Percentiles rank a stretch among this genome's conserved stretches.
Conservation (phyloP, 2,888 invertebrate species). For the Athalia rosae region DNA sequence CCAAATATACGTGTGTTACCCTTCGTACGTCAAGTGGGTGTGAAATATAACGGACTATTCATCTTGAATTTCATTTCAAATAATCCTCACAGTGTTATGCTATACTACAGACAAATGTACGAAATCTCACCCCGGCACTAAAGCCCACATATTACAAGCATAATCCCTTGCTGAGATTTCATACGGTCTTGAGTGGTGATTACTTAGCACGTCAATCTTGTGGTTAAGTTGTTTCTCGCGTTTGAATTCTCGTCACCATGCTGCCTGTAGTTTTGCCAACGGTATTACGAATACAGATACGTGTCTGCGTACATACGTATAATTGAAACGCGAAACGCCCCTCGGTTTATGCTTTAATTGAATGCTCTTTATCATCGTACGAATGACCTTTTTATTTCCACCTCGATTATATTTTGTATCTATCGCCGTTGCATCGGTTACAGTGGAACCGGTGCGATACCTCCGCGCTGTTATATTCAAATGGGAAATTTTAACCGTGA, state of each 20-base stretch:
- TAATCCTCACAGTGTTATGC: neutral
- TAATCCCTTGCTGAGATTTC: conserved; percentile 21
- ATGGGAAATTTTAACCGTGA: conserved; percentile 37
- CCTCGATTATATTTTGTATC: conserved; percentile 12
- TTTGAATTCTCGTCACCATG: neutral
- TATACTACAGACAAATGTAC: conserved; percentile 4
- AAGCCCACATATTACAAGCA: conserved; percentile 11
- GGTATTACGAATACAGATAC: too few relatives aligned
- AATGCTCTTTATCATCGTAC: neutral
- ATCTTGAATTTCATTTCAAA: neutral
- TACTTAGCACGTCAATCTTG: conserved; percentile 33
- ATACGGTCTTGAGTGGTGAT: conserved; percentile 25
- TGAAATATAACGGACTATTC: conserved; percentile 8
- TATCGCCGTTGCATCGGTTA: neutral
- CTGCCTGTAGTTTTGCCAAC: too few relatives aligned
- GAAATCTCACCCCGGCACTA: conserved; percentile 25
- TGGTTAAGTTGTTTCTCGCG: conserved; percentile 17
- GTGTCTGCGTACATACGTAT: too few relatives aligned
- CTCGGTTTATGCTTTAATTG: neutral
- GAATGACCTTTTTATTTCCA: neutral
- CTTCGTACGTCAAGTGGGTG: neutral
- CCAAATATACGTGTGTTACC: neutral
- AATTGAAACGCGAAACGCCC: too few relatives aligned
- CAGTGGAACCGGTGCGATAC: neutral
- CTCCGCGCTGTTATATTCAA: conserved; percentile 26